phyloP scores from a whole-genome alignment of 1,140 invertebrate genomes.

The Danaus plexippus region DNA sequence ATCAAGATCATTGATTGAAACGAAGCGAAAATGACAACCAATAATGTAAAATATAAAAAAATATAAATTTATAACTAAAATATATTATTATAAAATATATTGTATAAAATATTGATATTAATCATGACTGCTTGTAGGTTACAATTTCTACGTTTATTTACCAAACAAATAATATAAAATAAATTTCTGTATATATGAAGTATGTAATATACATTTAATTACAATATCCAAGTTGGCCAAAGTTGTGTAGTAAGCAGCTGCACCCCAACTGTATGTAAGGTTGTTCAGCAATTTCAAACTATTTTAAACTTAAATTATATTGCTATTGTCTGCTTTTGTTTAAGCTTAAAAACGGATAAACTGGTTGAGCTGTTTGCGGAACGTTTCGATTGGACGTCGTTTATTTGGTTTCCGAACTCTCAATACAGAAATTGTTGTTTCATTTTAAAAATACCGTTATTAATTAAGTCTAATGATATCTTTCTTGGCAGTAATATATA shows the following conservation, averaged over 20 bases:
- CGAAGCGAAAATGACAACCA: too few species aligned
- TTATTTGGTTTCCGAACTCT: too few species aligned
- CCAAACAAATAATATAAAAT: not conserved
- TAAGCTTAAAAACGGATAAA: conserved; percentile 13
- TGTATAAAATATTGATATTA: too few species aligned
- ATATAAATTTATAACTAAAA: too few species aligned
- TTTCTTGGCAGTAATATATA: too few species aligned
- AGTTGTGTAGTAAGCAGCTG: conserved; percentile 15
- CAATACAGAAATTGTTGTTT: too few species aligned
- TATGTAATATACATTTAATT: conserved; percentile 14
- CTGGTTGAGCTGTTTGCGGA: conserved; percentile 9
- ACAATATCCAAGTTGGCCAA: conserved; percentile 9
- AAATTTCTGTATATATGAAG: conserved; percentile 2
- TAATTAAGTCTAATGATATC: too few species aligned
- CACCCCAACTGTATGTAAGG: conserved; percentile 10
- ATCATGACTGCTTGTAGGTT: too few species aligned
- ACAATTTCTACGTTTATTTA: not conserved
- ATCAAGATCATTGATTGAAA: too few species aligned
- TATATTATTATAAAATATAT: too few species aligned
- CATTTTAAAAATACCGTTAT: too few species aligned
- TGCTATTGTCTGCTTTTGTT: conserved; percentile 11
- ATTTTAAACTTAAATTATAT: conserved; percentile 17
- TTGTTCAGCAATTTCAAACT: conserved; percentile 13
- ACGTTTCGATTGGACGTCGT: conserved; percentile 3
- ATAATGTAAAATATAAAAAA: too few species aligned